These are phyloP conservation scores for Syrista parreyssii DNA, from an alignment of 2,888 invertebrate genomes.

Conservation along the genomic window DNA sequence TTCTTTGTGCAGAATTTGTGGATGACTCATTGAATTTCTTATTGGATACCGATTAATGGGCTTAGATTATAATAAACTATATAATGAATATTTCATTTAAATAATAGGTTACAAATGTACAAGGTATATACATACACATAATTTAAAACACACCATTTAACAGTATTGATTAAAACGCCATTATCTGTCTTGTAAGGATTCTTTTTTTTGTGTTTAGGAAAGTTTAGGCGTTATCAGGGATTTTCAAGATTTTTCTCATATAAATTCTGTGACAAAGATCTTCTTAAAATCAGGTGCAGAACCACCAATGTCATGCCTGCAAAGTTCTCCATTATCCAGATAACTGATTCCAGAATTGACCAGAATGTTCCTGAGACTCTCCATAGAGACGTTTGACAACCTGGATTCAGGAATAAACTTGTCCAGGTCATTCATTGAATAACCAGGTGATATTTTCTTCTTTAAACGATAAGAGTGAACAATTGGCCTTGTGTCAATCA, in stretches of 20 bases:
- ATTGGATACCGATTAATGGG: not conserved
- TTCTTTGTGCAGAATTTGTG: not conserved
- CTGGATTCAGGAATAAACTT: constrained; percentile 40
- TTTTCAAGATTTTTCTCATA: constrained; percentile 42
- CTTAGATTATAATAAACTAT: not conserved
- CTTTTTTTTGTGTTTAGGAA: not conserved
- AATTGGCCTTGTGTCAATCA: constrained; percentile 46
- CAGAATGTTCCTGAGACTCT: constrained; percentile 60
- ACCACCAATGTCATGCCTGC: constrained; percentile 64
- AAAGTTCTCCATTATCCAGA: constrained; percentile 62
- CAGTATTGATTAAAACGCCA: constrained; percentile 1
- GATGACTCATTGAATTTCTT: not conserved
- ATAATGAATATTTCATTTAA: constrained; percentile 32
- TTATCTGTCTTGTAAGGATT: not conserved
- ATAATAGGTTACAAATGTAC: constrained; percentile 56
- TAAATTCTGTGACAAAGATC: constrained; percentile 69
- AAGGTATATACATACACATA: constrained; percentile 53
- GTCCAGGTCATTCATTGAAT: constrained; percentile 65
- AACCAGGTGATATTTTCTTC: constrained; percentile 51
- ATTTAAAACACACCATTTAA: constrained; percentile 19
- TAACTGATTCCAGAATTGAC: constrained; percentile 60
- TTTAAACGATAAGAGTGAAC: constrained; percentile 57
- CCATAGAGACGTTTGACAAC: constrained; percentile 52
- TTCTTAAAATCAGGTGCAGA: constrained; percentile 71
- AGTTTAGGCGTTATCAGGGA: not conserved